Conservation (phyloP, 1,140 invertebrate genomes). For the Drosophila orosa region DNA sequence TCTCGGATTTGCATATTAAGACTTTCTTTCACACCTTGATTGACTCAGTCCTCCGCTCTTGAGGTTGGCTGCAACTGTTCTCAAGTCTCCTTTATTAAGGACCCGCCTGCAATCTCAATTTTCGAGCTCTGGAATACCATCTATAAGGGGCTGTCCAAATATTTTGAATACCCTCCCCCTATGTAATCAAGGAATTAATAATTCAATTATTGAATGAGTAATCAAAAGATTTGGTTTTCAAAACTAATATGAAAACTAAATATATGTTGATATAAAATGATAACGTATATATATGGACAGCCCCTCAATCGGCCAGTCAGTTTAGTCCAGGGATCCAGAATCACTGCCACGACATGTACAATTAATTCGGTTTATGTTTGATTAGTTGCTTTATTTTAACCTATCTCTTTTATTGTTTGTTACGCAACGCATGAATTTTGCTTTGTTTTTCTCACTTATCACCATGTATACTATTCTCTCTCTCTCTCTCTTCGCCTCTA, state of each 20-base stretch:
- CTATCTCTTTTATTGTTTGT: slow-evolving; percentile 17
- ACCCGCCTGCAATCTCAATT: background rate
- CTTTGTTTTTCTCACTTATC: slow-evolving; percentile 38
- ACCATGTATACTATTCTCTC: slow-evolving; percentile 47
- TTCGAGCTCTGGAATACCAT: background rate
- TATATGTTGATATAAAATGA: background rate
- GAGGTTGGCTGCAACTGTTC: slow-evolving; percentile 10
- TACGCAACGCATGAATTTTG: slow-evolving; percentile 44
- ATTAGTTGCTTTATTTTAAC: slow-evolving; percentile 13
- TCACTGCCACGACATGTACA: slow-evolving; percentile 49
- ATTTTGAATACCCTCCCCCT: background rate
- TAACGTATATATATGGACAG: background rate
- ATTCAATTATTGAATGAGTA: background rate
- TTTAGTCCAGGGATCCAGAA: slow-evolving; percentile 3
- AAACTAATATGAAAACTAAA: background rate
- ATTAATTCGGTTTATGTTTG: background rate
- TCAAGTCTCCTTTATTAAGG: background rate
- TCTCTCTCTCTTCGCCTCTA: slow-evolving; percentile 57
- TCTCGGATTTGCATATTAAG: background rate
- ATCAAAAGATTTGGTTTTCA: background rate
- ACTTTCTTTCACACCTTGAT: background rate
- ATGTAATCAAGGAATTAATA: background rate
- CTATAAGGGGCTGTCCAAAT: too few species aligned
- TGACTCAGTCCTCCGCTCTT: background rate
- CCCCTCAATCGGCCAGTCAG: background rate